Evolutionary conservation across 2,113 vertebrate species (phyloP).

Genomic region (Herpetotheres cachinnans): DNA sequence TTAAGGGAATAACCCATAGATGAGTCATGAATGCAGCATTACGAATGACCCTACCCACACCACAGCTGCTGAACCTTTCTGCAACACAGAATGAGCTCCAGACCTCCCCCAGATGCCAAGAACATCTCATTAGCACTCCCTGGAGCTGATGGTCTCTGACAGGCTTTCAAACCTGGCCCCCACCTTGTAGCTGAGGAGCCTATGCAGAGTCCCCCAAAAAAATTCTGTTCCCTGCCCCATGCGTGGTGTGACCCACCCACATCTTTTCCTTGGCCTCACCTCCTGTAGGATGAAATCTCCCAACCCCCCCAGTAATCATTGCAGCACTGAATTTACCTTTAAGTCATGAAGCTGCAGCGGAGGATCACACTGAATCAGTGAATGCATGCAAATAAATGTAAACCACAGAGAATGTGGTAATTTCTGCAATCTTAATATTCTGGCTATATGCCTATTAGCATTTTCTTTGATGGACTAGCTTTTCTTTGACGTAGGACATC

Average conservation of each 20-base stretch:
- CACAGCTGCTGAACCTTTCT: conserved; percentile 52
- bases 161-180: neutral
- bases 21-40: conserved; percentile 60
- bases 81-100: conserved; percentile 16
- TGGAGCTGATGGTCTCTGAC: neutral
- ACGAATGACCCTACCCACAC: conserved; percentile 63
- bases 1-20: conserved; percentile 40
- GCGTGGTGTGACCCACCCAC: neutral
- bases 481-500: neutral
- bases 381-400: neutral
- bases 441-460: neutral
- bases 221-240: neutral
- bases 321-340: neutral
- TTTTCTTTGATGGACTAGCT: conserved; percentile 21
- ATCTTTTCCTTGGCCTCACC: neutral
- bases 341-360: neutral
- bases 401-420: neutral
- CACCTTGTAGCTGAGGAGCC: neutral
- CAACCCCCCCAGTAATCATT: neutral
- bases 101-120: conserved; percentile 24
- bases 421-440: neutral
- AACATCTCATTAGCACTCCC: neutral
- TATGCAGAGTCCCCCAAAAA: neutral
- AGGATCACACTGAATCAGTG: neutral
- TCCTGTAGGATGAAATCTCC: neutral